Evolutionary conservation across 1,140 invertebrate genomes (phyloP).

Genomic region (Mamestra configurata): DNA sequence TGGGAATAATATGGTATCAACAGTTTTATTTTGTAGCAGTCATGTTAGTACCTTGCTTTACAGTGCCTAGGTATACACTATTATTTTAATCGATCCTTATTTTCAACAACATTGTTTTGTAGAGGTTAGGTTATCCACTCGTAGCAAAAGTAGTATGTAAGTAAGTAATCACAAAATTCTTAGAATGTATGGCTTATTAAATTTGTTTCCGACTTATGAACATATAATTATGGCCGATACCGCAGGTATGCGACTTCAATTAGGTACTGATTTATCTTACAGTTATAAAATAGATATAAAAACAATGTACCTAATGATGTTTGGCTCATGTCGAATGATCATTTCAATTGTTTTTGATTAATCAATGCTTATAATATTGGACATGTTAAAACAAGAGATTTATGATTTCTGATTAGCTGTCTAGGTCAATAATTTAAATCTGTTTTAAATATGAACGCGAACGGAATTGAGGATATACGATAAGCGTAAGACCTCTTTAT

Average conservation of each 20-base stretch:
- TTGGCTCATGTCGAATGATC: no score
- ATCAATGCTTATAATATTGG: background rate
- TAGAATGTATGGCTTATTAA: background rate
- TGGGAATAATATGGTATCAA: slow-evolving; percentile 28
- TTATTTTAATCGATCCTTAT: no score
- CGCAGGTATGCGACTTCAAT: background rate
- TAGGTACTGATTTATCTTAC: background rate
- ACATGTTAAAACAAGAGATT: background rate
- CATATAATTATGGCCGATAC: slow-evolving; percentile 8
- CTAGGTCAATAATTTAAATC: background rate
- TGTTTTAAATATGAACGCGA: background rate
- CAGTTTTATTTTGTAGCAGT: background rate
- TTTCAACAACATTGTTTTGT: no score
- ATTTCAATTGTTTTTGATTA: no score
- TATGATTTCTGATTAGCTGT: background rate
- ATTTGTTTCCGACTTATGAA: background rate
- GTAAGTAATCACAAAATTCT: background rate
- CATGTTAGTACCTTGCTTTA: background rate
- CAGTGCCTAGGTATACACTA: no score
- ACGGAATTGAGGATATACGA: background rate
- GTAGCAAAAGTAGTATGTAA: no score
- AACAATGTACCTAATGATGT: background rate
- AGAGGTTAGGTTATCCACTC: no score
- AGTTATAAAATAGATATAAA: background rate
- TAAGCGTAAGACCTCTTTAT: background rate